These are phyloP conservation scores for Drosophila kikkawai DNA, from an alignment of 1,140 invertebrate species.

Conservation along the genomic window DNA sequence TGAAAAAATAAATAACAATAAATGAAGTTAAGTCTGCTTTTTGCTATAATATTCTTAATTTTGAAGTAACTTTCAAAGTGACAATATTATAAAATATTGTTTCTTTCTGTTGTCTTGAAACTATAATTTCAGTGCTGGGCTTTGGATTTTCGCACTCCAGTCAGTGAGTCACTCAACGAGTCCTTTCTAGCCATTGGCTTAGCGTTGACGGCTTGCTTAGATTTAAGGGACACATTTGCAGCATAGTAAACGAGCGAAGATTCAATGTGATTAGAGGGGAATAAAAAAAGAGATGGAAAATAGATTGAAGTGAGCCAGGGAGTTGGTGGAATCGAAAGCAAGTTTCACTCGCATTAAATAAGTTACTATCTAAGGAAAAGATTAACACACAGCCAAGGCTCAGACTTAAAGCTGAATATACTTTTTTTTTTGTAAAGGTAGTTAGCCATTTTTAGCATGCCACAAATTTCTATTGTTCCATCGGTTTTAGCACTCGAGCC, in stretches of 20 bases:
- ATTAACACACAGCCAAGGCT: background rate
- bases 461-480: slow-evolving; percentile 41
- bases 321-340: slow-evolving; percentile 2
- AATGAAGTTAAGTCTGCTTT: background rate
- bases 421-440: background rate
- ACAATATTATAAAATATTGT: background rate
- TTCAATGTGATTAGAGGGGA: slow-evolving; percentile 57
- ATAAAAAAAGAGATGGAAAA: slow-evolving; percentile 39
- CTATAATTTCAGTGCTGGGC: background rate
- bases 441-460: slow-evolving; percentile 16
- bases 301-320: slow-evolving; percentile 1
- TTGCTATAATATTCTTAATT: background rate
- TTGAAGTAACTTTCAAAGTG: background rate
- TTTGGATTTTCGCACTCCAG: slow-evolving; percentile 32
- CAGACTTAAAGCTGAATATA: background rate
- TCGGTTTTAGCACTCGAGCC: slow-evolving; percentile 18
- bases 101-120: background rate
- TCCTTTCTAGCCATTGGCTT: slow-evolving; percentile 58
- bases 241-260: slow-evolving; percentile 42
- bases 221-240: slow-evolving; percentile 63
- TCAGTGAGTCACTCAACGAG: slow-evolving; percentile 39
- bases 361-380: background rate
- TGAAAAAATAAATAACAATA: background rate
- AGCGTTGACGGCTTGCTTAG: slow-evolving; percentile 72
- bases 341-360: slow-evolving; percentile 14